Base-by-base conservation (phyloP, 2,113 vertebrate species). In the Cromileptes altivelis region DNA sequence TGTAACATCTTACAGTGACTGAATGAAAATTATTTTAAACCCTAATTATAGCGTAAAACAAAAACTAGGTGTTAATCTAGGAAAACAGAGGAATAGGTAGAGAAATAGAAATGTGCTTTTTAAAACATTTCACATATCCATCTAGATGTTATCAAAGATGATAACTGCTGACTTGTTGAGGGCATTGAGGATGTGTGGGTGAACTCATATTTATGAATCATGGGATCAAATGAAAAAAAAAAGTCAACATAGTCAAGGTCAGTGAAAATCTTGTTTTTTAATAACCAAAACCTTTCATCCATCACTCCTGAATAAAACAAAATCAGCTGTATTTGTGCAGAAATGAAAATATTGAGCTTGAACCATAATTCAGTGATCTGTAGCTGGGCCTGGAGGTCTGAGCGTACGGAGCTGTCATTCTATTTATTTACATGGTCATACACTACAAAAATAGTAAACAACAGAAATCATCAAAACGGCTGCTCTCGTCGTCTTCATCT, bases 401-500 rank as follows among this genome's bases (percentile, higher is more conserved):
- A 70, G n/a, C 13, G 3, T 17, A 55, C 23, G 30, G 50, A 17
- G 21, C 23, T 15, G 30, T 70, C 50, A 23, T 23, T 40, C 3
- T 25, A 63, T 88, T 80, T 93, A 93, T 94, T 93, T 94, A 94
- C 94, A 94, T 42, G 9, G 33, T 88, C 53, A 82, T 8, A 76
- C 13, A 75, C 25, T 60, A 76, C 12, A 84, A 92, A 87, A 88
- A 78, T 5, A 64, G 23, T 27, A 70, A 52, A 89, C 1, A 68
- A 56, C 64, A 76, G 82, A 50, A 47, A 67, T 13, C 58, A 55
- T 62, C 42, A 63, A 73, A 79, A 71, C 52, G 30, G 67, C 47
- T 62, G 23, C 49, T 80, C 19, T 80, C 4, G 14, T 84, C 53
- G 14, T 93, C 60, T 86, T 96, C 88, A 96, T 57, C 96, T 86